Evolutionary conservation across 2,888 invertebrate genomes (phyloP).

Genomic region (Podabrus alpinus): DNA sequence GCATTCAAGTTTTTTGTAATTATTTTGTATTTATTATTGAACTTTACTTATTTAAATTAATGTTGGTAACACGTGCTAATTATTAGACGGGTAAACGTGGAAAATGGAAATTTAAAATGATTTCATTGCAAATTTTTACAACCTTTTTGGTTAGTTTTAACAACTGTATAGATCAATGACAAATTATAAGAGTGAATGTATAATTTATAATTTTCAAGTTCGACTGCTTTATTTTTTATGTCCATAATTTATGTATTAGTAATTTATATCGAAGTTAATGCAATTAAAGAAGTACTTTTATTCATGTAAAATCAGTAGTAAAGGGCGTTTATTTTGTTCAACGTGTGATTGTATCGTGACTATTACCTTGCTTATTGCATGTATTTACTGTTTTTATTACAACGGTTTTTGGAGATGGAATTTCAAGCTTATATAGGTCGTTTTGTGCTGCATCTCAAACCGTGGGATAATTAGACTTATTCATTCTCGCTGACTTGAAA

Average conservation of each 20-base stretch:
- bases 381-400: slow-evolving; percentile 11
- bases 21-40: neutral
- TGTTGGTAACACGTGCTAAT: too few relatives aligned
- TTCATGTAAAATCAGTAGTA: slow-evolving; percentile 8
- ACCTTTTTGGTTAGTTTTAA: neutral
- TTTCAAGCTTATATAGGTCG: slow-evolving; percentile 13
- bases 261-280: slow-evolving; percentile 12
- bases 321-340: slow-evolving; percentile 13
- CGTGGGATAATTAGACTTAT: slow-evolving; percentile 13
- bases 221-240: neutral
- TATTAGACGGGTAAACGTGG: neutral
- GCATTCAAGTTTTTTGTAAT: neutral
- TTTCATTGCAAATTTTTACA: neutral
- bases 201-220: neutral
- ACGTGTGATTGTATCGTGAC: slow-evolving; percentile 15
- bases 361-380: slow-evolving; percentile 4
- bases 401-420: slow-evolving; percentile 15
- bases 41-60: neutral
- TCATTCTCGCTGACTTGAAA: neutral
- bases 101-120: neutral
- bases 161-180: neutral
- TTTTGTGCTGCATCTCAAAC: slow-evolving; percentile 10
- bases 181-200: neutral
- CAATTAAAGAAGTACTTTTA: slow-evolving; percentile 2
- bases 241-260: slow-evolving; percentile 21